These are phyloP conservation scores for Alosa sapidissima DNA, from an alignment of 2,797 vertebrate species.

Conservation along the genomic window DNA sequence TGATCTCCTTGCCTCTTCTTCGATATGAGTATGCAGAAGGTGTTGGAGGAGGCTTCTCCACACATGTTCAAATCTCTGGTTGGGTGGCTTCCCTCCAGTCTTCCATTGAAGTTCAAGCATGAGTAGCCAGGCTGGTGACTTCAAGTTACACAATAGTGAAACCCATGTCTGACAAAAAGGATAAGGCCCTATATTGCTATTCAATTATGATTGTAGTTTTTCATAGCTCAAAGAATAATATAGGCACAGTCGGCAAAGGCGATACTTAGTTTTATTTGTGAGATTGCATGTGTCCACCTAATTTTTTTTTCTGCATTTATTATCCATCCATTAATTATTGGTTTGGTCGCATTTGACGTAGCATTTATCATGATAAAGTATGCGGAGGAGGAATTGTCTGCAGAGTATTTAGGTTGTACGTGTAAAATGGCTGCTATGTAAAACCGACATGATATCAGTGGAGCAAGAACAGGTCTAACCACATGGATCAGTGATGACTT, in stretches of 20 bases:
- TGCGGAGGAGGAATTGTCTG: background rate
- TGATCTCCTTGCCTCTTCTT: background rate
- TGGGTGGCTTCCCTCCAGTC: background rate
- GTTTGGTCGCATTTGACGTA: background rate
- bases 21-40: background rate
- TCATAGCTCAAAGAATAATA: background rate
- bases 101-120: background rate
- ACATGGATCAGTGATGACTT: slow-evolving; percentile 12
- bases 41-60: background rate
- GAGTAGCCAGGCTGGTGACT: background rate
- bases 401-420: background rate
- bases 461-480: slow-evolving; percentile 17
- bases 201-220: background rate
- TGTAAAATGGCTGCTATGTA: background rate
- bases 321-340: background rate
- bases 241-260: background rate
- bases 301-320: background rate
- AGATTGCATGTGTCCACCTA: background rate
- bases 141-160: background rate
- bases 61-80: background rate
- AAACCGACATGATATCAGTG: slow-evolving; percentile 14
- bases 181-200: background rate
- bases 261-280: background rate
- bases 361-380: background rate
- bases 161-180: background rate